These are phyloP conservation scores for Spilosoma lubricipeda DNA, from an alignment of 2,888 invertebrate genomes.

Conservation along the genomic window DNA sequence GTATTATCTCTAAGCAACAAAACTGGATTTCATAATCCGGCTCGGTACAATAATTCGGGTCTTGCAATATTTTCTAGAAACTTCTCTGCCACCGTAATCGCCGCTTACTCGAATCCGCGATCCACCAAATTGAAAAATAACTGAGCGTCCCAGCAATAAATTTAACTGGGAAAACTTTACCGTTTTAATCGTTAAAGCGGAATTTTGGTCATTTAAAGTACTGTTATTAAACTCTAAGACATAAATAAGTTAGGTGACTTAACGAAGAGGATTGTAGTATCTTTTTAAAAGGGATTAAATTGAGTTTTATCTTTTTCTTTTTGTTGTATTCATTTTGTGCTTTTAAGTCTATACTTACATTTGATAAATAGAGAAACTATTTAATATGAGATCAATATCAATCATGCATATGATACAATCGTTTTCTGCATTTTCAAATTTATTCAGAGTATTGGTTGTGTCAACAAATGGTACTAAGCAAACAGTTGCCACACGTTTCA, in stretches of 20 bases:
- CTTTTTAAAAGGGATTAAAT: constrained; percentile 45
- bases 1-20: constrained; percentile 27
- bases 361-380: background rate
- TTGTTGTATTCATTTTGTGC: constrained; percentile 30
- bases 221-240: constrained; percentile 62
- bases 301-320: constrained; percentile 34
- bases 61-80: constrained; percentile 62
- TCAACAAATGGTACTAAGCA: background rate
- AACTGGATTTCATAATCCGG: constrained; percentile 32
- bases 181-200: constrained; percentile 68
- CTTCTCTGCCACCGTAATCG: constrained; percentile 67
- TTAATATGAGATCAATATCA: background rate
- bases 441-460: background rate
- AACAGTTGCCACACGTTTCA: background rate
- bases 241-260: constrained; percentile 60
- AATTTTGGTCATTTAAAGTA: constrained; percentile 69
- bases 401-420: background rate
- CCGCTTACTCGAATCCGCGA: constrained; percentile 69
- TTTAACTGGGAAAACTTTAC: constrained; percentile 68
- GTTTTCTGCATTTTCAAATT: background rate
- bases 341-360: background rate
- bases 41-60: constrained; percentile 35
- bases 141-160: constrained; percentile 77
- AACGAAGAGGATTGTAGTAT: constrained; percentile 36
- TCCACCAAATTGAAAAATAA: constrained; percentile 83